Conservation (phyloP, 2,113 vertebrate species). For the Myrmecophaga tridactyla region DNA sequence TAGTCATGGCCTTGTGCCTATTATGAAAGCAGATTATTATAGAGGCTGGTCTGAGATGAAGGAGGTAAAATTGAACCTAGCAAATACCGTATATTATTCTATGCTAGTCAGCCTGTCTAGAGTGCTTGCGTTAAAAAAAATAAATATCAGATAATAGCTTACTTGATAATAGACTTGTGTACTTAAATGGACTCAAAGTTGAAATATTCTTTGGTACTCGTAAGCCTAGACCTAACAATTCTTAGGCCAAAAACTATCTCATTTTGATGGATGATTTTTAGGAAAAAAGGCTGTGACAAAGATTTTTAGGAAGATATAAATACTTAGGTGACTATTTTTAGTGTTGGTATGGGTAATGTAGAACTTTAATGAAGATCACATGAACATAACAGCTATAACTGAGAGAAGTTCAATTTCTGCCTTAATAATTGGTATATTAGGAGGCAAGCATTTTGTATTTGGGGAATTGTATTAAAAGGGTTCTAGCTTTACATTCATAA, state of each 20-base stretch:
- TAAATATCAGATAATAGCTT: background rate
- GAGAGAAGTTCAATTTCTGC: background rate
- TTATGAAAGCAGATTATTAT: background rate
- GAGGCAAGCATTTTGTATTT: background rate
- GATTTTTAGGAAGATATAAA: too few relatives aligned
- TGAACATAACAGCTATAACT: slow-evolving; percentile 1
- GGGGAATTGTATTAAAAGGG: background rate
- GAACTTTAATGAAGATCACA: slow-evolving; percentile 20
- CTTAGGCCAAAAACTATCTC: slow-evolving; percentile 13
- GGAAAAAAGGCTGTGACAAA: too few relatives aligned
- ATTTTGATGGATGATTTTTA: slow-evolving; percentile 18
- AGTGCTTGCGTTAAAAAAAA: background rate
- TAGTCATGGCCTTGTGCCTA: background rate
- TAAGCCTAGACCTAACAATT: background rate
- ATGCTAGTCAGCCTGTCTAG: background rate
- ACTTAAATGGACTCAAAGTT: background rate
- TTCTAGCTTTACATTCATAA: slow-evolving; percentile 29
- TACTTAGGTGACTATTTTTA: too few relatives aligned
- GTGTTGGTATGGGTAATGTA: background rate
- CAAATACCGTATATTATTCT: background rate
- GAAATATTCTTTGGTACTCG: background rate
- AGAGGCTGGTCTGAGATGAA: slow-evolving; percentile 3
- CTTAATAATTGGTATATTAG: background rate
- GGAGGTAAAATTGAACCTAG: background rate
- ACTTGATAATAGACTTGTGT: background rate